phyloP scores from a whole-genome alignment of 2,797 vertebrate genomes.

The Cheirogaleus major region DNA sequence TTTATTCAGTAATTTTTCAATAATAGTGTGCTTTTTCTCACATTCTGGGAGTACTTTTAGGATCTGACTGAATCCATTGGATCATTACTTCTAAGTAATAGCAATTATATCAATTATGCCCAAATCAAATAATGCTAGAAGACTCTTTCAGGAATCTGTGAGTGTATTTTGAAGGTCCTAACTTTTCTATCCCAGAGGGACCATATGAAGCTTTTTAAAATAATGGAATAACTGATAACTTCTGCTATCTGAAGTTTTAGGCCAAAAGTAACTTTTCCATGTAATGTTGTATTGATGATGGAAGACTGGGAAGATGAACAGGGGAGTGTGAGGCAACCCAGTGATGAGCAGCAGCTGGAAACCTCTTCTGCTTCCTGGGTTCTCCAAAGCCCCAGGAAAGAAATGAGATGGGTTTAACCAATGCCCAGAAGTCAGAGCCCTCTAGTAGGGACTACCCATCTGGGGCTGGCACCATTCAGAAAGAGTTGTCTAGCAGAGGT shows the following conservation, averaged over 20 bases:
- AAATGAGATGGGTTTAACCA: neutral
- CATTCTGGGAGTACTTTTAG: neutral
- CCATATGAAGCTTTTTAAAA: neutral
- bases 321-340: neutral
- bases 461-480: neutral
- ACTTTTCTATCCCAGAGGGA: neutral
- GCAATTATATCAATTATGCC: neutral
- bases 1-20: neutral
- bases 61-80: neutral
- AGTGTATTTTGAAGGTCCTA: neutral
- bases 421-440: neutral
- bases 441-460: neutral
- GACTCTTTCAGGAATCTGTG: neutral
- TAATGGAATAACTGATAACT: neutral
- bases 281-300: neutral
- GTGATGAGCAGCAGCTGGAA: neutral
- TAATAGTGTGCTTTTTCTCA: neutral
- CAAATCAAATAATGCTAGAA: neutral
- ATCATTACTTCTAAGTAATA: neutral
- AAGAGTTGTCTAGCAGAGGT: neutral
- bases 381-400: neutral
- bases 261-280: neutral
- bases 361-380: neutral
- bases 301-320: neutral
- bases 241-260: neutral